Evolutionary conservation across 2,113 vertebrate species (phyloP).

Genomic region (Thalassarche chlororhynchos): DNA sequence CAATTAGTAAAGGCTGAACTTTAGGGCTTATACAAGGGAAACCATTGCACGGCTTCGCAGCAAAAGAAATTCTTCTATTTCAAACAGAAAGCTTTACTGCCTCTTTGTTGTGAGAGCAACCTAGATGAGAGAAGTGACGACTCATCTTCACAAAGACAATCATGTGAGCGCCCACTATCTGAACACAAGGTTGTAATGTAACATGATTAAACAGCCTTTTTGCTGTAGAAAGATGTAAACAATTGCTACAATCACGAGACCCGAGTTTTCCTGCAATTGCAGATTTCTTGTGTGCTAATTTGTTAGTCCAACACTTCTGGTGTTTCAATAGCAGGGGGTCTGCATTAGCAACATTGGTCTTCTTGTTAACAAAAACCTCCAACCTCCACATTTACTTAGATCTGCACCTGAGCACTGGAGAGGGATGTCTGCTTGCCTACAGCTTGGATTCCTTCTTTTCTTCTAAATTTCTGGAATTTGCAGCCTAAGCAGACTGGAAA

Average conservation of each 20-base stretch:
- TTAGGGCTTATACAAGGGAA: not conserved
- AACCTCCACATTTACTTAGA: not conserved
- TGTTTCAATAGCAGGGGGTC: constrained; percentile 43
- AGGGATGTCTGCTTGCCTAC: not conserved
- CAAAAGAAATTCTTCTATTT: not conserved
- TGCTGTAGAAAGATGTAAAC: constrained; percentile 29
- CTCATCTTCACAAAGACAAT: constrained; percentile 36
- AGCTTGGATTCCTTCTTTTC: not conserved
- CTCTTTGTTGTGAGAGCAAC: constrained; percentile 27
- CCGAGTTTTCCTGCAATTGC: not conserved
- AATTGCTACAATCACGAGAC: not conserved
- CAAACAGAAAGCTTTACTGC: constrained; percentile 21
- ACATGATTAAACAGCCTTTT: constrained; percentile 23
- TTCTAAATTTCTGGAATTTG: not conserved
- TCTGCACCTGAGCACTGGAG: not conserved
- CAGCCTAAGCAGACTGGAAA: not conserved
- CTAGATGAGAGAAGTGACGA: constrained; percentile 48
- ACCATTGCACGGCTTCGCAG: not conserved
- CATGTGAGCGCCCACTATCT: constrained; percentile 1
- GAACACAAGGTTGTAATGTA: constrained; percentile 21
- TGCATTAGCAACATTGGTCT: not conserved
- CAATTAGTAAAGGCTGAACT: constrained; percentile 40
- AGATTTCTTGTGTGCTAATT: constrained; percentile 38
- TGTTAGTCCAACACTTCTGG: constrained; percentile 27
- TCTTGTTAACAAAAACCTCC: not conserved